Evolutionary conservation across 2,888 invertebrate genomes (phyloP).

Genomic region (Hedychridium roseum): DNA sequence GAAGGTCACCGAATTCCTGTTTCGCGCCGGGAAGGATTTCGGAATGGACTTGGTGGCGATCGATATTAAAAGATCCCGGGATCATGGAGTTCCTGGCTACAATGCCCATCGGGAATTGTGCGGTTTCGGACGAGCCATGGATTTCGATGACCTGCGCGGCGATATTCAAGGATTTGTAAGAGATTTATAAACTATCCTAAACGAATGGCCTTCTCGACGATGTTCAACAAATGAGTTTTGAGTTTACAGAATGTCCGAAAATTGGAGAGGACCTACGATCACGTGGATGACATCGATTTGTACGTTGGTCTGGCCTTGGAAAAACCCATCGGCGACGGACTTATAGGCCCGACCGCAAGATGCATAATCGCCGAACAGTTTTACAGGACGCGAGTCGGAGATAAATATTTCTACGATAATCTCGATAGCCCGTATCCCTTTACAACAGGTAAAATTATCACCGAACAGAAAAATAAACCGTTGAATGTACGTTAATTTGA

Average conservation of each 20-base stretch:
- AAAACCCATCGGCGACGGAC: conserved; percentile 60
- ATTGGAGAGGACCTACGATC: conserved; percentile 54
- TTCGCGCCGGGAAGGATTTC: conserved; percentile 49
- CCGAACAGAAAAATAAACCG: not conserved
- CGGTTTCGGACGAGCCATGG: conserved; percentile 47
- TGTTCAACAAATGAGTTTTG: too few relatives aligned
- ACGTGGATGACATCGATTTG: conserved; percentile 67
- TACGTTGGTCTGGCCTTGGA: conserved; percentile 66
- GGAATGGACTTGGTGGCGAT: conserved; percentile 72
- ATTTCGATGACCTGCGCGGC: conserved; percentile 57
- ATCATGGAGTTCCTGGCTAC: conserved; percentile 72
- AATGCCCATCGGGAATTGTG: conserved; percentile 70
- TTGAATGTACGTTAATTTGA: not conserved
- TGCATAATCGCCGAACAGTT: conserved; percentile 68
- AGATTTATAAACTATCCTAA: too few relatives aligned
- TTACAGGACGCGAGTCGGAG: conserved; percentile 65
- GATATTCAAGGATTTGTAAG: conserved; percentile 50
- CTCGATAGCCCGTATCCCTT: conserved; percentile 50
- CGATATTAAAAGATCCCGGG: conserved; percentile 73
- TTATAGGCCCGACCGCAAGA: conserved; percentile 67
- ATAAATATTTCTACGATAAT: conserved; percentile 66
- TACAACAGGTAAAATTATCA: conserved; percentile 42
- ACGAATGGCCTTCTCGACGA: too few relatives aligned
- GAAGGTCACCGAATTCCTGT: conserved; percentile 58
- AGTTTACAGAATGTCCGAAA: too few relatives aligned